Conservation (phyloP, 2,797 vertebrate species). For the Channallabes apus region DNA sequence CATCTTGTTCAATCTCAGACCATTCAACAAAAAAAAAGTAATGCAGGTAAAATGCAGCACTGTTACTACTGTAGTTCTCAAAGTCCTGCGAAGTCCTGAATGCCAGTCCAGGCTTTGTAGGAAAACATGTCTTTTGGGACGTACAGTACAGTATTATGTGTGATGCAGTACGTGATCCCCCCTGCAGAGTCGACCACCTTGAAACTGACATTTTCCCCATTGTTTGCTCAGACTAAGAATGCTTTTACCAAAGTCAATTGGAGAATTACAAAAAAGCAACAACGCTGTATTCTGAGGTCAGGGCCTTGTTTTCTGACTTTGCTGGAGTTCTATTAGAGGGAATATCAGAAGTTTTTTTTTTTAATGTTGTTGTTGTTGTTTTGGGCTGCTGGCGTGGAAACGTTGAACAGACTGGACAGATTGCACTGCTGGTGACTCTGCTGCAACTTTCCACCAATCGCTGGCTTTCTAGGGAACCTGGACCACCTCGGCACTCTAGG, state of each 20-base stretch:
- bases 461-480: conserved; percentile 16
- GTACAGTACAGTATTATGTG: not conserved
- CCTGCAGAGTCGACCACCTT: conserved; percentile 36
- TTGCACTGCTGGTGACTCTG: conserved; percentile 15
- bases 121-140: conserved; percentile 13
- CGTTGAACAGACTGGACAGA: conserved; percentile 14
- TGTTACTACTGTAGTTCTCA: too few species aligned
- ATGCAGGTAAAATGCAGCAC: conserved; percentile 28
- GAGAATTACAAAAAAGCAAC: conserved; percentile 22
- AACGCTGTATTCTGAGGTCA: not conserved
- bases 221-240: conserved; percentile 25
- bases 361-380: too few species aligned
- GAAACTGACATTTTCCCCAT: conserved; percentile 13
- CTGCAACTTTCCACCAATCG: conserved; percentile 18
- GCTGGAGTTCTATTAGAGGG: conserved; percentile 22
- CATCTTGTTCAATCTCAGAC: conserved; percentile 45
- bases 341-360: not conserved
- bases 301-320: conserved; percentile 25
- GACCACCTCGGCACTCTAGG: not conserved
- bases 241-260: not conserved
- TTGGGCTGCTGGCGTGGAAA: not conserved
- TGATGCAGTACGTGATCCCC: conserved; percentile 5
- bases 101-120: not conserved
- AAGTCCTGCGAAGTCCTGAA: conserved; percentile 38
- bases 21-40: conserved; percentile 38